Base-by-base conservation (phyloP, 2,797 vertebrate genomes). In the Decapterus maruadsi region DNA sequence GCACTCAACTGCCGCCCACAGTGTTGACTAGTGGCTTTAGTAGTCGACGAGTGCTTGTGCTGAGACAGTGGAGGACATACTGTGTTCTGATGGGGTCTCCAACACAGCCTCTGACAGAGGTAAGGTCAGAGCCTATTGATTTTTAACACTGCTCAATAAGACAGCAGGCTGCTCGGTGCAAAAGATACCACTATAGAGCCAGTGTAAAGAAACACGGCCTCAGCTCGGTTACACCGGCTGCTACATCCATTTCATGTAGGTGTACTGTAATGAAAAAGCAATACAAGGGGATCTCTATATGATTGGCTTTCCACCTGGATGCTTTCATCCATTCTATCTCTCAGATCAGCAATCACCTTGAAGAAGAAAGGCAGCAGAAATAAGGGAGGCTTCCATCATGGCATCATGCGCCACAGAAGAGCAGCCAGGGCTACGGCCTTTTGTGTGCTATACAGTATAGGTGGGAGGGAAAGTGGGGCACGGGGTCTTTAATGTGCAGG, bases 401-500 rank as follows among this genome's bases (percentile, higher is more conserved):
- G 80, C 75, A 46, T 61, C 57, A 36, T 51, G 72, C 36, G 10
- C 72, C 19, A 66, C 62, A 72, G 60, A 26, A 6, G 65, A 53
- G 59, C 65, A 68, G 77, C 68, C 50, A 46, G 36, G 51, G 51
- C 68, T 61, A 0, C 20, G 34, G 73, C 83, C 83, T 89, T 89
- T 85, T 86, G 84, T 87, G 77, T 58, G 72, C 48, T 57, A 68
- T 58, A 72, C 51, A 19, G 65, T 38, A 59, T 58, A 66, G 68
- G 76, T 71, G 66, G 72, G 83, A 82, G 70, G 78, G 70, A 78
- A 87, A 96, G 95, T 94, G 95, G 95, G 93, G 92, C 94, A 92
- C 76, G 78, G 93, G 71, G 84, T 93, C 95, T 96, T 96, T 97
- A 96, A 97, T 96, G 95, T 92, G 92, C 94, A 94, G 94, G 95